Percentiles rank a stretch among this genome's conserved stretches.
Conservation (phyloP, 2,888 invertebrate species). For the Phaonia tiefii region DNA sequence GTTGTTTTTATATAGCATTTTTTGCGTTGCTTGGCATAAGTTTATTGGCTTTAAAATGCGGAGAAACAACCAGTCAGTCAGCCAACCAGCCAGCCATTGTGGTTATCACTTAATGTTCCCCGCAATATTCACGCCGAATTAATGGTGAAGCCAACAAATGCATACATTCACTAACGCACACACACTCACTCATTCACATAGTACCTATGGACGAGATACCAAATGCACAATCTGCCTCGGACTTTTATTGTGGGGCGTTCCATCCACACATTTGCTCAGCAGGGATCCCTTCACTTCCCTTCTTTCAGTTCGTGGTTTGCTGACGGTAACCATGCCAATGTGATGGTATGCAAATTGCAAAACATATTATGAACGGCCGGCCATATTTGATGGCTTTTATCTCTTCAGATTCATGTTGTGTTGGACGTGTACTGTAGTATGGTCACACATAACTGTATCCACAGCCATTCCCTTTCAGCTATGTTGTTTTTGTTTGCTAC, state of each 20-base stretch:
- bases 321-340: constrained; percentile 7
- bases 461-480: not conserved
- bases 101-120: constrained; percentile 66
- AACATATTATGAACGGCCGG: constrained; percentile 52
- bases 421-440: not conserved
- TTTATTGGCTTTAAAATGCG: constrained; percentile 53
- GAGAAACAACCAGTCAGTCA: constrained; percentile 41
- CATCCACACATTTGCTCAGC: constrained; percentile 28
- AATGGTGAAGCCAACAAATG: constrained; percentile 52
- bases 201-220: not conserved
- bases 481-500: constrained; percentile 51
- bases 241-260: constrained; percentile 63
- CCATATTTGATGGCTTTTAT: constrained; percentile 66
- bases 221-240: not conserved
- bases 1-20: constrained; percentile 26
- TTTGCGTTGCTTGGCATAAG: constrained; percentile 13
- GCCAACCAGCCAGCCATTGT: constrained; percentile 62
- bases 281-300: not conserved
- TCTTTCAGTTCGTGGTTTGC: not conserved
- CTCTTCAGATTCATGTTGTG: constrained; percentile 44
- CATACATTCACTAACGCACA: not conserved
- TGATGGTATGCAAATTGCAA: constrained; percentile 57
- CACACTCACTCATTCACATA: constrained; percentile 14
- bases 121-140: constrained; percentile 65
- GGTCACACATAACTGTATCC: not conserved